phyloP scores from a whole-genome alignment of 30 jellyfish, hydroid and myxozoan genomes.

The Hydractinia echinata region DNA sequence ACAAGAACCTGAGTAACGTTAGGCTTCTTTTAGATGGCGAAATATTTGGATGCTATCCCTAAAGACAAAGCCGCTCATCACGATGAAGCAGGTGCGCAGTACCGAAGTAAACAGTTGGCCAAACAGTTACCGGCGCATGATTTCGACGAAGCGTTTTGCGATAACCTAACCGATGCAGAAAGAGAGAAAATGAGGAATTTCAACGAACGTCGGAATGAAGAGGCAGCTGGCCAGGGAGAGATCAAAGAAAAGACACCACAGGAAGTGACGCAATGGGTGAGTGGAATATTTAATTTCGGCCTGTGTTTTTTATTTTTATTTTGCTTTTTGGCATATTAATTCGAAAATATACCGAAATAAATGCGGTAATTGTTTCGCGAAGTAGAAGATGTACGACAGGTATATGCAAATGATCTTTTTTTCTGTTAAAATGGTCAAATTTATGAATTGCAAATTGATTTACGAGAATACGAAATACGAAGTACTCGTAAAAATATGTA shows the following conservation, averaged over 20 bases:
- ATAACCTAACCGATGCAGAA: constrained; percentile 69
- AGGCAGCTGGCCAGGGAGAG: constrained; percentile 95
- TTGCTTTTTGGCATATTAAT: no score
- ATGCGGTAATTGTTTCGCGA: no score
- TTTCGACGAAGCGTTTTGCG: constrained; percentile 68
- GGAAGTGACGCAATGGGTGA: constrained; percentile 67
- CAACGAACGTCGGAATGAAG: constrained; percentile 72
- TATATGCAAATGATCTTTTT: no score
- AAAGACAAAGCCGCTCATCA: constrained; percentile 86
- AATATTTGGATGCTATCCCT: constrained; percentile 85
- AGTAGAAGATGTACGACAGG: no score
- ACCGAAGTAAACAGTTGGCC: constrained; percentile 68
- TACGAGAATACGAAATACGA: no score
- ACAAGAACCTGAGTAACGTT: neutral
- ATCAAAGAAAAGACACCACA: constrained; percentile 64
- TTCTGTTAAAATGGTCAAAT: no score
- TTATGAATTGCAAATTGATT: no score
- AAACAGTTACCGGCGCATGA: constrained; percentile 94
- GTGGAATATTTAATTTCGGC: neutral
- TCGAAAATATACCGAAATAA: no score
- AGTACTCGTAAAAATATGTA: no score
- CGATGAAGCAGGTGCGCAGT: constrained; percentile 73
- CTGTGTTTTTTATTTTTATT: no score
- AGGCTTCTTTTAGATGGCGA: constrained; percentile 41
- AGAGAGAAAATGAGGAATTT: constrained; percentile 66